Evolutionary conservation across 1,140 invertebrate genomes (phyloP).

Genomic region (Tachypleus tridentatus): DNA sequence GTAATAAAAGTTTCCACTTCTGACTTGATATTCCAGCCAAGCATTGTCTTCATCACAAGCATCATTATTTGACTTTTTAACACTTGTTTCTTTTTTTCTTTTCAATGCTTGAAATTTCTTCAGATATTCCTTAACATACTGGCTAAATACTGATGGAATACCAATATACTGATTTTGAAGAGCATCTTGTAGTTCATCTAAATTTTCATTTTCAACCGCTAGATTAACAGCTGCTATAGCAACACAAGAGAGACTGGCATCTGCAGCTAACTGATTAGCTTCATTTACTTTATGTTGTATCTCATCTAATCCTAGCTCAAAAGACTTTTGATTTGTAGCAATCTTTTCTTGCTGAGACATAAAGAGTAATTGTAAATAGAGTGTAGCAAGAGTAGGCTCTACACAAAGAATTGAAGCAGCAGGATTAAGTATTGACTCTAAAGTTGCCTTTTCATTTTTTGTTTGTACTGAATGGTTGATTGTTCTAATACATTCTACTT

Average conservation of each 20-base stretch:
- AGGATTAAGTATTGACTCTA: conserved; percentile 1
- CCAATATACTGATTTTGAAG: background rate
- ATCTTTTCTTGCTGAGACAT: too few species aligned
- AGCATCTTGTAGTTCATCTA: background rate
- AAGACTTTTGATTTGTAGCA: too few species aligned
- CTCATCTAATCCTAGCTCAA: background rate
- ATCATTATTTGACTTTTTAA: too few species aligned
- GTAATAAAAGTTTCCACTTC: too few species aligned
- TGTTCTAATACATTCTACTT: background rate
- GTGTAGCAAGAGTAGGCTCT: background rate
- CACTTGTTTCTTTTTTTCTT: background rate
- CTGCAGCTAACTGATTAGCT: background rate
- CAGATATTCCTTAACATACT: background rate
- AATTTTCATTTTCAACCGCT: background rate
- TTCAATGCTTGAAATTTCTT: background rate
- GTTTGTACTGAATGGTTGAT: conserved; percentile 2
- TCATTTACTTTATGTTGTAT: background rate
- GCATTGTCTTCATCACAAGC: too few species aligned
- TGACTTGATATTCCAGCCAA: too few species aligned
- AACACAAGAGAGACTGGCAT: background rate
- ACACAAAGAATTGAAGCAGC: background rate
- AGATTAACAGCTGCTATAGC: background rate
- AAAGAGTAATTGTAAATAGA: background rate
- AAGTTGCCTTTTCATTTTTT: background rate
- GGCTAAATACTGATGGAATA: conserved; percentile 6